Base-by-base conservation (phyloP, 2,888 invertebrate genomes). In the Eristalis arbustorum region DNA sequence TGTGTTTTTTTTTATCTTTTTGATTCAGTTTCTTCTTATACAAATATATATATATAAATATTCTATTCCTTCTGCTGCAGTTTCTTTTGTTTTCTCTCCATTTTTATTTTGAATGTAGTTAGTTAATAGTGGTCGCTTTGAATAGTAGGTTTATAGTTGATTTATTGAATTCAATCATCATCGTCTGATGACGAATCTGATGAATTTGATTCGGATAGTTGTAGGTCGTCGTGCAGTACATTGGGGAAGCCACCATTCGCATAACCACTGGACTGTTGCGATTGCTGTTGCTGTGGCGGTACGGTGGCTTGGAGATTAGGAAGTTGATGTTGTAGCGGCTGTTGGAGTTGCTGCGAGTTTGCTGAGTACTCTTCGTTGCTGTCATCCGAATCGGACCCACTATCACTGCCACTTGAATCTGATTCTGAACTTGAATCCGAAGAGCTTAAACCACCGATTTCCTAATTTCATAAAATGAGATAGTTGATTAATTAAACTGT, bases 131-230 rank as follows among this genome's bases (percentile, higher is more conserved):
- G 83, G 87, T 82, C 78, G 78, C 68, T 83, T 78, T 75, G 74
- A 75, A 74, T 82, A 82, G 72, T 75, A 75, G 78, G 49, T 49
- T 49, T 87, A 78, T 61, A 82, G 66, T 77, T 63, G 56, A 34
- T 74, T 82, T 75, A 61, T 71, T 72, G 49, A 72, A 74, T 87
- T 88, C 80, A 88, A 88, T 82, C 74, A 57, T 91, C 90, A 88
- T 90, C 90, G 88, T 91, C 91, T 80, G 91, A 92, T 28, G 81
- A 84, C 81, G 95, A 95, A 92, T 97, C 97, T 90, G 96, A 96
- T 90, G 96, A 96, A 91, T 96, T 97, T 56, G 97, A 96, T 93
- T 97, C 97, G 69, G 97, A 97, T 90, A 98, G 94, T 94, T 97
- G 96, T 90, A 98, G 94, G 93, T 98, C 97, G 91, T 97, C 96